Conservation (phyloP, 2,113 vertebrate species). For the Rhagologus leucostigma region DNA sequence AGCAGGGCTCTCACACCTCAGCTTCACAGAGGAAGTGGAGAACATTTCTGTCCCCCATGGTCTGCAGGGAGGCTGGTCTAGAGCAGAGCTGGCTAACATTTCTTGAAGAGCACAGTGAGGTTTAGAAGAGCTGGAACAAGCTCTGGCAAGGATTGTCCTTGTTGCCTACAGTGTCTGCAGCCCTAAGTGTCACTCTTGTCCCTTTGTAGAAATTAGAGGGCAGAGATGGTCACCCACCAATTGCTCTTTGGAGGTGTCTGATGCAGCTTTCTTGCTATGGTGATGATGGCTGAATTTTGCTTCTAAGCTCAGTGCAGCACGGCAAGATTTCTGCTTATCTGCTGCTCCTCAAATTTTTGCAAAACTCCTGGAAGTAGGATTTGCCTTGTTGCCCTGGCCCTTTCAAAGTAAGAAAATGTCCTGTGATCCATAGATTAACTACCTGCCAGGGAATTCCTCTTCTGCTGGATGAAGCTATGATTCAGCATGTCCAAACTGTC, state of each 20-base stretch:
- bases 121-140: background rate
- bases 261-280: background rate
- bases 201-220: background rate
- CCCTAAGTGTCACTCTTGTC: background rate
- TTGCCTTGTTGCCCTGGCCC: background rate
- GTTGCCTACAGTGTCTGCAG: background rate
- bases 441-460: background rate
- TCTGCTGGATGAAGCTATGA: background rate
- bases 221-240: background rate
- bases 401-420: background rate
- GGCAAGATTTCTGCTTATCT: background rate
- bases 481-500: background rate
- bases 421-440: background rate
- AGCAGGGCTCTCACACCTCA: background rate
- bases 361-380: background rate
- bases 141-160: background rate
- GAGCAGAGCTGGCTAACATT: background rate
- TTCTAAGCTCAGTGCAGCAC: background rate
- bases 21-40: background rate
- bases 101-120: background rate
- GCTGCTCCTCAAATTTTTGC: background rate
- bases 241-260: background rate
- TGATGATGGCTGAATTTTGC: background rate
- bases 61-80: background rate
- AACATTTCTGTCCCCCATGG: accelerated